phyloP scores from a whole-genome alignment of 2,888 invertebrate genomes.

The Meta bourneti region DNA sequence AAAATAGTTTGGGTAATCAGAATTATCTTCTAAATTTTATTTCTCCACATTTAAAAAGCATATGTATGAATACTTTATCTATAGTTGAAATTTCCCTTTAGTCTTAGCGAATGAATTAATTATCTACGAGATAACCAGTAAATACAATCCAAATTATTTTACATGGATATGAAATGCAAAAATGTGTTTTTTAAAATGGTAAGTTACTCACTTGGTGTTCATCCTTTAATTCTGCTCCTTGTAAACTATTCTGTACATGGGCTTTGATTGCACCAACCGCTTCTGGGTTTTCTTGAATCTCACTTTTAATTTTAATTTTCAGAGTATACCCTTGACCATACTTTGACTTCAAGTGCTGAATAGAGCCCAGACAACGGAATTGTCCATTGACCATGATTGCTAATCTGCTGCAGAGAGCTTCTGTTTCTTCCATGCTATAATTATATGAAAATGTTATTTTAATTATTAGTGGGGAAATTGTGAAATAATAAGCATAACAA shows the following conservation, averaged over 20 bases:
- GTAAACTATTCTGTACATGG: slow-evolving; percentile 48
- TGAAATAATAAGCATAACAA: not conserved
- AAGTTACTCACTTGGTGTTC: slow-evolving; percentile 71
- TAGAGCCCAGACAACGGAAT: slow-evolving; percentile 88
- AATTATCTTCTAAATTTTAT: too few relatives aligned
- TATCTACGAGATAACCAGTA: too few relatives aligned
- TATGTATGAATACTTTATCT: too few relatives aligned
- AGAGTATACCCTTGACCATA: slow-evolving; percentile 86
- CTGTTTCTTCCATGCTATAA: slow-evolving; percentile 89
- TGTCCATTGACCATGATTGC: slow-evolving; percentile 91
- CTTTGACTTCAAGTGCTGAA: slow-evolving; percentile 89
- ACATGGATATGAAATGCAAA: too few relatives aligned
- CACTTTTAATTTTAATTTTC: slow-evolving; percentile 82
- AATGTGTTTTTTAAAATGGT: not conserved
- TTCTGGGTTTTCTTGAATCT: slow-evolving; percentile 37
- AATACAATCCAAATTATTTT: too few relatives aligned
- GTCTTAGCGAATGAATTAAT: too few relatives aligned
- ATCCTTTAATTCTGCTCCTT: slow-evolving; percentile 75
- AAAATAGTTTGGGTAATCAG: too few relatives aligned
- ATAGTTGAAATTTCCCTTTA: too few relatives aligned
- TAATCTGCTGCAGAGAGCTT: slow-evolving; percentile 89
- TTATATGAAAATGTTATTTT: not conserved
- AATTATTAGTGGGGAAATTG: not conserved
- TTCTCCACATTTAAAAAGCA: too few relatives aligned
- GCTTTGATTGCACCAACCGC: slow-evolving; percentile 38